These are phyloP conservation scores for Bellardia pandia DNA, from an alignment of 2,888 invertebrate species.

Conservation along the genomic window DNA sequence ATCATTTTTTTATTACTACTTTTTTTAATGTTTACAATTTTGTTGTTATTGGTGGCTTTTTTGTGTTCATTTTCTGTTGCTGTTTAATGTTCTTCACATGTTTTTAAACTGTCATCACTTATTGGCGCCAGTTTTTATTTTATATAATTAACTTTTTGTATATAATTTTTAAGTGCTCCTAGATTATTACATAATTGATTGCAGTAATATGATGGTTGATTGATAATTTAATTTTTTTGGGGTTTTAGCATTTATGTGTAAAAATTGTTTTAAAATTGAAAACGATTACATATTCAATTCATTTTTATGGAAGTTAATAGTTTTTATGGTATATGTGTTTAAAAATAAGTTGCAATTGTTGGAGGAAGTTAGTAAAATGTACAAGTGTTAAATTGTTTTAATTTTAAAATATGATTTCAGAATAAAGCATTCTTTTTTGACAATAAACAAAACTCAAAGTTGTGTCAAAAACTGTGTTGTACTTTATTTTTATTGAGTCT, in stretches of 20 bases:
- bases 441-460: too few relatives aligned
- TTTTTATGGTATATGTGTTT: too few relatives aligned
- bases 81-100: constrained; percentile 43
- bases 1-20: neutral
- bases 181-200: constrained; percentile 61
- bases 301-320: neutral
- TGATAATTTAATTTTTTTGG: constrained; percentile 22
- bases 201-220: constrained; percentile 32
- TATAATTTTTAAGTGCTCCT: constrained; percentile 47
- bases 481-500: too few relatives aligned
- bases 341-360: too few relatives aligned
- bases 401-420: too few relatives aligned
- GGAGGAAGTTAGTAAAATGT: too few relatives aligned
- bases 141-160: constrained; percentile 36
- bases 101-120: constrained; percentile 41
- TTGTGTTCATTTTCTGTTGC: constrained; percentile 4
- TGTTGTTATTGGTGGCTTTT: neutral
- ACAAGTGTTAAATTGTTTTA: too few relatives aligned
- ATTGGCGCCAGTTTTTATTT: constrained; percentile 62
- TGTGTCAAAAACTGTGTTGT: too few relatives aligned
- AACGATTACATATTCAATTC: neutral
- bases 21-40: neutral
- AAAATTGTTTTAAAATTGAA: constrained; percentile 9
- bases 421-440: too few relatives aligned
- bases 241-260: neutral